Evolutionary conservation across 2,113 vertebrate species (phyloP).

Genomic region (Pachycephala philippinensis): DNA sequence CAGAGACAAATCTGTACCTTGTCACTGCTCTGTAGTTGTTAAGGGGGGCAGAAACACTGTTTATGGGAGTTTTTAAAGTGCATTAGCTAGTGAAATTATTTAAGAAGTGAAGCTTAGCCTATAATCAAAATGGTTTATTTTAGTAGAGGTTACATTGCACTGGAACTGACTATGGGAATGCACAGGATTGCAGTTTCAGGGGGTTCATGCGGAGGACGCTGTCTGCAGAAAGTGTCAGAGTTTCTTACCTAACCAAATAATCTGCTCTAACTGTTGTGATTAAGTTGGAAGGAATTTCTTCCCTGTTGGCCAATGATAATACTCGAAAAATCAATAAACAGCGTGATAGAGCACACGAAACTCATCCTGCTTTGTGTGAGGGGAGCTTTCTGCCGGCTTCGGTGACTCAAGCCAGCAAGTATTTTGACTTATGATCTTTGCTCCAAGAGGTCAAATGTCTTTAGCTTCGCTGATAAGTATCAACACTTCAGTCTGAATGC

Average conservation of each 20-base stretch:
- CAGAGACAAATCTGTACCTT: neutral
- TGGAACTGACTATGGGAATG: constrained; percentile 8
- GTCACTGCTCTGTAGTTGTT: neutral
- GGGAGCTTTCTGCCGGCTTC: neutral
- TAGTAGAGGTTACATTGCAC: neutral
- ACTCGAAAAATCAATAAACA: constrained; percentile 78
- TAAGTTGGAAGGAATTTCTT: constrained; percentile 80
- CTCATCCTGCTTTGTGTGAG: neutral
- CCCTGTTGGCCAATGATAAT: constrained; percentile 76
- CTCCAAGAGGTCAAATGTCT: neutral
- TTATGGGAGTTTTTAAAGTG: neutral
- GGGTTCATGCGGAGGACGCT: constrained; percentile 77
- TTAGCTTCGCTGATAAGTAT: neutral
- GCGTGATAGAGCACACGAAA: constrained; percentile 37
- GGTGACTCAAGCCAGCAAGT: neutral
- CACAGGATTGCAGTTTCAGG: neutral
- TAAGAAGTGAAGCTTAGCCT: constrained; percentile 7
- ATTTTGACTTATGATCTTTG: constrained; percentile 1
- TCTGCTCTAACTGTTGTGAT: constrained; percentile 77
- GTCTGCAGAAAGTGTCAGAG: constrained; percentile 59
- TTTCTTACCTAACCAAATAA: constrained; percentile 78
- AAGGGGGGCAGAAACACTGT: neutral
- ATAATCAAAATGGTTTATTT: constrained; percentile 41
- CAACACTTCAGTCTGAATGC: neutral
- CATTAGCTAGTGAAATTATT: constrained; percentile 32